Evolutionary conservation across 2,888 invertebrate genomes (phyloP).

Genomic region (Apeira syringaria): DNA sequence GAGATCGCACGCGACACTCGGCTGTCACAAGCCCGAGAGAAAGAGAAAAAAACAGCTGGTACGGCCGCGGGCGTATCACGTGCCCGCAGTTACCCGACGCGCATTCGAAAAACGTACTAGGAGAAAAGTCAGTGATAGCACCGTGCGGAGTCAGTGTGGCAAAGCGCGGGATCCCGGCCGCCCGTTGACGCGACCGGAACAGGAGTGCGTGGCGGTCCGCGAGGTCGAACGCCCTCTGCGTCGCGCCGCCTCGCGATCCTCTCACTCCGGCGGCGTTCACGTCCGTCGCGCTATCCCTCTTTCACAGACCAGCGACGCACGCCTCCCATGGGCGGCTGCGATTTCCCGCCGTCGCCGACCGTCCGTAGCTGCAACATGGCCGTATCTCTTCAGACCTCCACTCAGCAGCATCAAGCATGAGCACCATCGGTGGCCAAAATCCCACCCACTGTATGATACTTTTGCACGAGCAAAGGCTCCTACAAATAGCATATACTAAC

Average conservation of each 20-base stretch:
- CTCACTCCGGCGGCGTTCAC: slow-evolving; percentile 53
- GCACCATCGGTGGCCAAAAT: slow-evolving; percentile 36
- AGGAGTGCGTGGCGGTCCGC: slow-evolving; percentile 77
- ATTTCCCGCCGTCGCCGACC: slow-evolving; percentile 74
- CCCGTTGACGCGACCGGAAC: slow-evolving; percentile 82
- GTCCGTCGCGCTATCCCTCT: slow-evolving; percentile 57
- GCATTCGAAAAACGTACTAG: slow-evolving; percentile 75
- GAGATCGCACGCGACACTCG: slow-evolving; percentile 72
- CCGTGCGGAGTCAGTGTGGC: slow-evolving; percentile 69
- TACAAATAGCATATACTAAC: neutral
- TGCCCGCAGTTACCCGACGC: slow-evolving; percentile 77
- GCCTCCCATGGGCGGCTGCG: slow-evolving; percentile 83
- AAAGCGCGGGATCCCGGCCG: slow-evolving; percentile 79
- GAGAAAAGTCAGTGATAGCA: slow-evolving; percentile 67
- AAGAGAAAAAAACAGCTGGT: slow-evolving; percentile 71
- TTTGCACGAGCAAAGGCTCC: neutral
- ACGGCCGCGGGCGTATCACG: slow-evolving; percentile 75
- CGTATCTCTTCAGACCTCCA: slow-evolving; percentile 61
- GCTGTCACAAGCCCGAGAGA: slow-evolving; percentile 72
- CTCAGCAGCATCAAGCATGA: slow-evolving; percentile 53
- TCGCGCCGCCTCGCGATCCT: slow-evolving; percentile 82
- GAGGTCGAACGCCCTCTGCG: slow-evolving; percentile 81
- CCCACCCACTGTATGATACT: neutral
- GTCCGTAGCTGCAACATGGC: slow-evolving; percentile 74
- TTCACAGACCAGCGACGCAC: slow-evolving; percentile 63